These are phyloP conservation scores for Yponomeuta evonymella DNA, from an alignment of 2,888 invertebrate species.

Conservation along the genomic window DNA sequence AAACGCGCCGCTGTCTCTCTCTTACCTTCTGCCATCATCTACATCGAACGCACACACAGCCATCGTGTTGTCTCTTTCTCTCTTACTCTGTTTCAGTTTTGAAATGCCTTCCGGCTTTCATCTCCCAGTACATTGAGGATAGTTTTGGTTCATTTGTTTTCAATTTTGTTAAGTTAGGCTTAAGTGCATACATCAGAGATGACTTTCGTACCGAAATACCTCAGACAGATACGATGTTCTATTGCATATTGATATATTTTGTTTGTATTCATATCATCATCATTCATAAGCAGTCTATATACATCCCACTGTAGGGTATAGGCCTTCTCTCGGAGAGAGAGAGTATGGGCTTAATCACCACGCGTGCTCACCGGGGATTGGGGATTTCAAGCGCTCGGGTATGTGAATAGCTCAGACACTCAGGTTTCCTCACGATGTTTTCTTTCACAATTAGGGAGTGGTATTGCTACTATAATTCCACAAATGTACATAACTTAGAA, in stretches of 20 bases:
- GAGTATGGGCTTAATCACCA: no score
- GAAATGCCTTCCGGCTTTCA: conserved; percentile 30
- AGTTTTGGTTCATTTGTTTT: conserved; percentile 20
- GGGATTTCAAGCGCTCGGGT: no score
- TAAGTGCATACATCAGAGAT: neutral
- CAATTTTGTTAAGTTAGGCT: conserved; percentile 8
- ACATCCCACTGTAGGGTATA: no score
- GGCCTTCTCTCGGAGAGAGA: no score
- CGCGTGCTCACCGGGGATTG: no score
- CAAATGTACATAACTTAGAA: no score
- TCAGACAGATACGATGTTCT: neutral
- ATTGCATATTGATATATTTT: neutral
- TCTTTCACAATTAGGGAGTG: no score
- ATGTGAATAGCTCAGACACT: no score
- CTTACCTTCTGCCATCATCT: conserved; percentile 25
- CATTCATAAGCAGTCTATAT: no score
- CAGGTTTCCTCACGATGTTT: no score
- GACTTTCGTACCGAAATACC: neutral
- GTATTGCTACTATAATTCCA: no score
- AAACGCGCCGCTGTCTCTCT: conserved; percentile 21
- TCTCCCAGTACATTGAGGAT: conserved; percentile 28
- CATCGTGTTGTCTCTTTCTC: conserved; percentile 47
- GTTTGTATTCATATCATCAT: no score
- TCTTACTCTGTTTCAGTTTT: conserved; percentile 24
- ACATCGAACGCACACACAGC: conserved; percentile 41